Base-by-base conservation (phyloP, 1,140 invertebrate genomes). In the Mya arenaria region DNA sequence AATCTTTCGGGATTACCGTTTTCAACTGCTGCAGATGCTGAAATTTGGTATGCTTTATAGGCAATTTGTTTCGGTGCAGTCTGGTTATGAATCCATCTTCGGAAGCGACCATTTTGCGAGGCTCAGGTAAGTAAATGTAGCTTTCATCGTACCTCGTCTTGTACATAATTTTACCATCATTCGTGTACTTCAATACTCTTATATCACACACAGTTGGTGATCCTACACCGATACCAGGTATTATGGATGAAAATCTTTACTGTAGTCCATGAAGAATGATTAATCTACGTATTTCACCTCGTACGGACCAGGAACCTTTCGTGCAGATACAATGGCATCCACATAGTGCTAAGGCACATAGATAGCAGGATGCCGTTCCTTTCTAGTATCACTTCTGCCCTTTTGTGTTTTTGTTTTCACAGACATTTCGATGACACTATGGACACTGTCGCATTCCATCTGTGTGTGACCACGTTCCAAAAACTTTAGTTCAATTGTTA, bases 201-300 rank as follows among this genome's bases (percentile, higher is more conserved):
- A 80, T 56, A 44, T 84, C 44, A 72, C 37, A 81, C 19, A 80
- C 52, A 41, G 48, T 52, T 25, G 55, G 41, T 19, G 25, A 25
- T 25, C 41, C 62, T 23, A 32, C 34, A 15, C 52, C 36, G 66
- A 30, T 74, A 39, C 75, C 52, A 66, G 56, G 82, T 34, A 37
- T 1, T 56, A 77, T 85, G 23, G 82, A 82, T 48, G 36, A 69
- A 34, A 69, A 60, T 58, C 52, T 36, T 69, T 0, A 62, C 28
- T 74, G 39, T 74, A 83, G 44, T 63, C 52, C 15, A 55, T 25
- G 25, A 83, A 60, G 30, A 62, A 83, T 25, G 44, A 34, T 55
- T 79, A 39, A 23, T 34, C 55, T 10, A 83, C 32, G 72, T 73
- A 78, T 44, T 82, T 19, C 28, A 84, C 56, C 10, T 73, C 30